Conservation (phyloP, 2,797 vertebrate species). For the Galago senegalensis region DNA sequence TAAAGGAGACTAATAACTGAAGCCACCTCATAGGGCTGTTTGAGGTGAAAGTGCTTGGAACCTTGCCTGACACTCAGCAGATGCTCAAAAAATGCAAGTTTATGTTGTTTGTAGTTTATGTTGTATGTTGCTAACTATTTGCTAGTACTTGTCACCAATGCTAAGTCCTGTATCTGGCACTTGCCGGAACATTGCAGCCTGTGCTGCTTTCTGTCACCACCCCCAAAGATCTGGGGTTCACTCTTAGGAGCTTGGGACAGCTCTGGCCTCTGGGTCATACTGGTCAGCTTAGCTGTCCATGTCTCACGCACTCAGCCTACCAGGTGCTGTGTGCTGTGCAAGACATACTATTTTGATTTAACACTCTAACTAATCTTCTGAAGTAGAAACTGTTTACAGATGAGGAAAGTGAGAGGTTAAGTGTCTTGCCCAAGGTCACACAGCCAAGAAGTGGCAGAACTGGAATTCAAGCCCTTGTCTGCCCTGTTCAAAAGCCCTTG, state of each 20-base stretch:
- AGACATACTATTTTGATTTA: not conserved
- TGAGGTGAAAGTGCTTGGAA: not conserved
- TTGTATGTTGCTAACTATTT: not conserved
- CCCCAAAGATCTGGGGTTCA: not conserved
- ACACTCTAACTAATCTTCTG: not conserved
- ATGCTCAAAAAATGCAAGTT: not conserved
- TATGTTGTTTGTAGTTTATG: not conserved
- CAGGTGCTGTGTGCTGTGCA: not conserved
- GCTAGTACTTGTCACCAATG: not conserved
- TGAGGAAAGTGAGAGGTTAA: constrained; percentile 21
- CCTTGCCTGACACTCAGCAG: not conserved
- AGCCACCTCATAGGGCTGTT: not conserved
- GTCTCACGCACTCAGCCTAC: not conserved
- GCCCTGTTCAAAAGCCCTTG: not conserved
- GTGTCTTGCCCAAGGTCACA: constrained; percentile 41
- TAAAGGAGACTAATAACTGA: not conserved
- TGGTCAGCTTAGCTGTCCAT: not conserved
- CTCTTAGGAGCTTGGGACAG: not conserved
- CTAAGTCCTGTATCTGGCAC: not conserved
- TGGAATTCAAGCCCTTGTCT: not conserved
- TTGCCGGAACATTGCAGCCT: not conserved
- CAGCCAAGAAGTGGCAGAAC: not conserved
- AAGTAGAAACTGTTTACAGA: not conserved
- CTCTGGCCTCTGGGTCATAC: not conserved
- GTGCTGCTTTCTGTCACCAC: not conserved